phyloP scores from a whole-genome alignment of 2,797 vertebrate species.

The Schizothorax lantsangensis region DNA sequence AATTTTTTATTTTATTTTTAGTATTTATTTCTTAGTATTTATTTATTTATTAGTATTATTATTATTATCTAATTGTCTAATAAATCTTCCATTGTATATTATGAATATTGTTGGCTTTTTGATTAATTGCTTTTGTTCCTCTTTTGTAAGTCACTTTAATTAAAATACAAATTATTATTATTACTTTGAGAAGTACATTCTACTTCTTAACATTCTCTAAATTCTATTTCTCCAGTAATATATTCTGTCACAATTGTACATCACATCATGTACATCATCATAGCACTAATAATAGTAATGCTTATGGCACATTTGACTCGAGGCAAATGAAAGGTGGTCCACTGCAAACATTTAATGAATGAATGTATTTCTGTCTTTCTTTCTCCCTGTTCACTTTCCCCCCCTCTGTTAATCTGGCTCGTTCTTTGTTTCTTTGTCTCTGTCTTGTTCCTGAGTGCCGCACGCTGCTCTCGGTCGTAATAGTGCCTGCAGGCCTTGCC shows the following conservation, averaged over 20 bases:
- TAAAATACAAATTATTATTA: background rate
- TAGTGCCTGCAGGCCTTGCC: slow-evolving; percentile 43
- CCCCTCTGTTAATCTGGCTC: too few species aligned
- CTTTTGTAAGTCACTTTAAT: background rate
- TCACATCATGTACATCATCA: too few species aligned
- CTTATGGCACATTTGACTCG: background rate
- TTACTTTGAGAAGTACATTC: background rate
- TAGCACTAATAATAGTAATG: background rate
- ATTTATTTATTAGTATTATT: background rate
- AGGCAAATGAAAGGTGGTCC: background rate
- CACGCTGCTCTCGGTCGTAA: slow-evolving; percentile 4
- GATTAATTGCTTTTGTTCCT: background rate
- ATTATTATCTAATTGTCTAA: background rate
- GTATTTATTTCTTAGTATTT: background rate
- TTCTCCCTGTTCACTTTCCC: background rate
- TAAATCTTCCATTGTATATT: background rate
- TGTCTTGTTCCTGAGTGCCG: background rate
- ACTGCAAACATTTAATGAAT: background rate
- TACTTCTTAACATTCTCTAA: background rate
- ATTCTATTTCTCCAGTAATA: background rate
- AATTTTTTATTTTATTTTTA: too few species aligned
- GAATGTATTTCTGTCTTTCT: background rate
- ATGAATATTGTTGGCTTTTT: background rate
- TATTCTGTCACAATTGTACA: background rate
- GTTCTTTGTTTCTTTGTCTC: background rate